Base-by-base conservation (phyloP, 2,888 invertebrate genomes). In the Mycalesis mineus region DNA sequence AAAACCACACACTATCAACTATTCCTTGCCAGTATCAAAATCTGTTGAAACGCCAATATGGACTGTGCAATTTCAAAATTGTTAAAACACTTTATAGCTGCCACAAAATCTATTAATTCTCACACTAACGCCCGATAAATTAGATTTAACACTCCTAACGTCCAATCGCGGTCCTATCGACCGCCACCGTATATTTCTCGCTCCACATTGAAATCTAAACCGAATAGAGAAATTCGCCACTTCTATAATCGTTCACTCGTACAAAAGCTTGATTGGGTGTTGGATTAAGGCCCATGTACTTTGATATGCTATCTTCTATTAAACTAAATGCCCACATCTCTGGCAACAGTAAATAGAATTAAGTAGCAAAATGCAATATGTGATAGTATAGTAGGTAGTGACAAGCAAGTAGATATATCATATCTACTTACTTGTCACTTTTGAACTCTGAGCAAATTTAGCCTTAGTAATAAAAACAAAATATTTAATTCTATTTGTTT, bases 261-360 rank as follows among this genome's bases (percentile, higher is more conserved):
- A 78, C 78, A 81, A 82, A 82, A 80, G 77, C 78, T 73, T 78
- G 80, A 83, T 82, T 78, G 74, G 71, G 67, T 55, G 68, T 64
- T 67, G 74, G 76, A 78, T 55, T 61, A 53, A 53, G 28, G 53
- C 14, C 36, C 44, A 7, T 45, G 11, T 11, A 53, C 39, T 29
- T 29, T 15, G 11, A 13, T 14, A 50, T 29, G 22, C 22, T 22
- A 2, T 22, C 3, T 22, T 4, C 3, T 22, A 22, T 5, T 2
- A 22, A 22, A 22, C 22, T 22, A 4, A 22, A 22, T 5, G 22
- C 22, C 22, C 2, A 22, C 2, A 5, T 22, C 5, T 2, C 22
- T 22, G 22, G 22, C 3, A 4, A 5, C 5, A 4, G 22, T 22
- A 22, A 22, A 22, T 22, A 22, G 22, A 2, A 22, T 22, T 22